Evolutionary conservation across 1,140 invertebrate genomes (phyloP), one percentile per base, ranked within the genome.

Genomic region (Papilio aristodemus): DNA sequence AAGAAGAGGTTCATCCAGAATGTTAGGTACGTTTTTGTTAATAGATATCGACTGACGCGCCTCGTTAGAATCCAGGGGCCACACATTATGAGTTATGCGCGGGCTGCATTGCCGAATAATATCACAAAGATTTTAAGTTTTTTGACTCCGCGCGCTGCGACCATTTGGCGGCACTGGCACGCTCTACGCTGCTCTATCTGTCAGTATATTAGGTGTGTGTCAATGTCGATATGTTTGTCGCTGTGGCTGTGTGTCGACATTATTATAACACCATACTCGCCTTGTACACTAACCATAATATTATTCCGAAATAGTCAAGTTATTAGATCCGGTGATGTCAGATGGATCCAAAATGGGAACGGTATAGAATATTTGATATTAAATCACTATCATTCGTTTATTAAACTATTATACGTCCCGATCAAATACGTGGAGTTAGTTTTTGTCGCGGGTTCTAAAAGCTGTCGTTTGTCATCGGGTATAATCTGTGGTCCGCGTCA

Each of bases 381-480:
- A n/a, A n/a, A 3, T 32, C 27, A 32, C 2, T 32, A 32, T 32
- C 27, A 6, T n/a, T 3, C 27, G 27, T 32, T 32, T 1, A 46
- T 0, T 9, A 50, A 10, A 9, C 19, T 50, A 50, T 50, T 17
- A 50, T 50, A 9, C 5, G 19, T 19, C 22, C 1, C 19, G 19
- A 50, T 50, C 46, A 50, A 50, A 50, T 50, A 19, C 8, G 46
- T 50, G 17, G 10, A 19, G 19, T 50, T 50, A 22, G 17, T 50
- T 50, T 50, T 50, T 22, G 46, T 22, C 17, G 46, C 46, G 19
- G 19, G 8, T 22, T 50, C 46, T 50, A 50, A 50, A 50, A 17
- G 46, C 19, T 50, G 46, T 22, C 46, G 46, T 50, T 50, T 50
- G 46, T 50, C 46, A 50, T 50, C 46, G 46, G 9, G 4, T 50